Conservation (phyloP, 1,140 invertebrate genomes). For the Rhopalosiphum padi region DNA sequence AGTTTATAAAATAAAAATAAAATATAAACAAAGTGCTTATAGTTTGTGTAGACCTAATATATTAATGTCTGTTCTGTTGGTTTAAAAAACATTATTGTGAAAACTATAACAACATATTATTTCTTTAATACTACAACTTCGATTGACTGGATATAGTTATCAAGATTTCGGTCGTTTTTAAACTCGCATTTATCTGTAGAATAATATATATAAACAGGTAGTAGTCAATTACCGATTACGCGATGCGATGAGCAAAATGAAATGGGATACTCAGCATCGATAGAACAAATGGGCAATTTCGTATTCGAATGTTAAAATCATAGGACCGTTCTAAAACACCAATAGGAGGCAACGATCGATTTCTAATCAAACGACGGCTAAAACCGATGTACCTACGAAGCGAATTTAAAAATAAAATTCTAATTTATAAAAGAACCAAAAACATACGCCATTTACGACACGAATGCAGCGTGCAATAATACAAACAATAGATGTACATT, state of each 20-base stretch:
- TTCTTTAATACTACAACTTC: neutral
- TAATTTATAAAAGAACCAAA: neutral
- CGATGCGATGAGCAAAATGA: neutral
- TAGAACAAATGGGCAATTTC: neutral
- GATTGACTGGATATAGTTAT: neutral
- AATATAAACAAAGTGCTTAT: neutral
- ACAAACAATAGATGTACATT: neutral
- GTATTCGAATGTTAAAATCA: neutral
- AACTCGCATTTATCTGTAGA: neutral
- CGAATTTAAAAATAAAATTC: neutral
- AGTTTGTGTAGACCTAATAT: neutral
- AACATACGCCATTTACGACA: neutral
- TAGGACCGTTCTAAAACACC: neutral
- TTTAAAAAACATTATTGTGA: neutral
- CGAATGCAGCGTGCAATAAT: neutral
- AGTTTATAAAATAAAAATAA: neutral
- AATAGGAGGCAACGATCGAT: neutral
- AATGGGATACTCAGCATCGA: neutral
- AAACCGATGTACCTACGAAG: neutral
- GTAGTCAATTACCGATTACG: neutral
- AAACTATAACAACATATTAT: neutral
- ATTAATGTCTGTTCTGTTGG: neutral
- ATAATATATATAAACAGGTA: neutral
- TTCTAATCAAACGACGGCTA: neutral
- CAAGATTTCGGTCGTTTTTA: neutral